These are phyloP conservation scores for Cossypha caffra DNA, from an alignment of 2,797 vertebrate genomes.

Conservation along the genomic window DNA sequence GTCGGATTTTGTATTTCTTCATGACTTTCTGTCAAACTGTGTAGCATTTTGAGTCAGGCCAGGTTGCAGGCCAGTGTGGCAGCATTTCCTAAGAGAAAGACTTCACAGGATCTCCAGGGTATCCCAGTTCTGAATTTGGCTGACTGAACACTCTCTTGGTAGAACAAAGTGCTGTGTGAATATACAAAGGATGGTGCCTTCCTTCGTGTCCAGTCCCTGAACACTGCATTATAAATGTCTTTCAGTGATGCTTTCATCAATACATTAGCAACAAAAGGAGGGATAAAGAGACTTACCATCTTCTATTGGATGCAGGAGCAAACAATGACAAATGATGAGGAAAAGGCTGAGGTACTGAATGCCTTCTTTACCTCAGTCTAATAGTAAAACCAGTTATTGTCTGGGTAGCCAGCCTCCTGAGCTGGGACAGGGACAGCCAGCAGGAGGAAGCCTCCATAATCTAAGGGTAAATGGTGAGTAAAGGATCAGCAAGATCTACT, in stretches of 20 bases:
- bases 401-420: background rate
- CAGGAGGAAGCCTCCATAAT: background rate
- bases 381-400: background rate
- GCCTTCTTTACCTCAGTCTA: background rate
- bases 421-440: background rate
- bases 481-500: background rate
- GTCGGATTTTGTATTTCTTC: background rate
- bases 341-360: background rate
- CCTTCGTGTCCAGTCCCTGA: background rate
- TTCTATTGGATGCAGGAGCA: background rate
- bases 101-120: accelerated
- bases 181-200: background rate
- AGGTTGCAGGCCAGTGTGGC: background rate
- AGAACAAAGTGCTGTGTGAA: background rate
- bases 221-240: background rate
- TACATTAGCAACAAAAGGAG: background rate
- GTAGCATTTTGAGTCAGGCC: background rate
- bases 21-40: background rate
- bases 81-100: background rate
- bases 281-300: background rate
- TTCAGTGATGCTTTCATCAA: background rate
- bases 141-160: background rate
- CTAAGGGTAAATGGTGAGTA: background rate
- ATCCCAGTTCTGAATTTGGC: background rate
- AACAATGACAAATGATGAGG: background rate